A percentile compares a stretch with the other conserved stretches of the same genome.
Conservation (phyloP, 2,888 invertebrate species). For the Pherbina coryleti region DNA sequence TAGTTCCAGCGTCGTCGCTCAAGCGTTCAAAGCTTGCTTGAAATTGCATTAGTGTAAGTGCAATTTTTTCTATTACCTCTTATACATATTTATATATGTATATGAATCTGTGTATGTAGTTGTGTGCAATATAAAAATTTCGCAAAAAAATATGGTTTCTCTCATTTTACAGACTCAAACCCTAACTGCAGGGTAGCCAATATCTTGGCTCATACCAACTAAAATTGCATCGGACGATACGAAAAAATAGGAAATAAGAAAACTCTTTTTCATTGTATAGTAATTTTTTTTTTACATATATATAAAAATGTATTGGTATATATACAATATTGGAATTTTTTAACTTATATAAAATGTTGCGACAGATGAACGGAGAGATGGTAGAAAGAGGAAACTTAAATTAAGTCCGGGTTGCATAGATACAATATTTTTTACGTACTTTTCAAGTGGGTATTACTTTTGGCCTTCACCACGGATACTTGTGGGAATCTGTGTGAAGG, state of each 20-base stretch:
- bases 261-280: slow-evolving; percentile 12
- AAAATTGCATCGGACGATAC: not conserved
- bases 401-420: not conserved
- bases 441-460: not conserved
- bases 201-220: not conserved
- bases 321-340: not conserved
- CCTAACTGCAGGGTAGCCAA: not conserved
- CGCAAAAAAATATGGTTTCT: not conserved
- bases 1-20: not conserved
- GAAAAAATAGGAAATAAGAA: not conserved
- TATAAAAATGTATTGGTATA: not conserved
- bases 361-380: not conserved
- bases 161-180: slow-evolving; percentile 20
- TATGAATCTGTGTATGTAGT: not conserved
- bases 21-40: not conserved
- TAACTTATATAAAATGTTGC: no score
- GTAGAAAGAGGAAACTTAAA: not conserved
- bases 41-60: slow-evolving; percentile 44
- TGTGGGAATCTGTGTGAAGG: no score
- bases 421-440: not conserved
- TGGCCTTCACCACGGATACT: not conserved
- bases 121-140: not conserved
- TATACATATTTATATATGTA: not conserved
- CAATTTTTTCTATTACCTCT: slow-evolving; percentile 28
- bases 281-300: not conserved